Percentiles rank a stretch among this genome's conserved stretches.
Evolutionary conservation across 1,140 invertebrate genomes (phyloP).

Genomic region (Philopotamus ludificatus): DNA sequence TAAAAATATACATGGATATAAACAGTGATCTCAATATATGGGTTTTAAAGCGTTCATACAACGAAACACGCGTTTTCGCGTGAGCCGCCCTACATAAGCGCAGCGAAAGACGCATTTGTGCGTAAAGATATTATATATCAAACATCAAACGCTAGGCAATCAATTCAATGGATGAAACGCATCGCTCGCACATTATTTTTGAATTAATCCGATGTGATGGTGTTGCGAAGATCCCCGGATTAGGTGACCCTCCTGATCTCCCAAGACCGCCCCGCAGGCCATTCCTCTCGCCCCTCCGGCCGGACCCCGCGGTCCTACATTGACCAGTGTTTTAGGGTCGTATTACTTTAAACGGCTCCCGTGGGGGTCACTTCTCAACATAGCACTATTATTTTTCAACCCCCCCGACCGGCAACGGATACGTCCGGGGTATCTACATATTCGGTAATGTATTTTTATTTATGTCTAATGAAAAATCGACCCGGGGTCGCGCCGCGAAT

Average conservation of each 20-base stretch:
- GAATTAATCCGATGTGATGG: neutral
- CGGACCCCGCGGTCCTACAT: slow-evolving; percentile 6
- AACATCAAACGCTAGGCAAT: too few relatives aligned
- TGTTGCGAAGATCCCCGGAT: neutral
- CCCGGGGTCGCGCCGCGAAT: neutral
- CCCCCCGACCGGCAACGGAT: slow-evolving; percentile 35
- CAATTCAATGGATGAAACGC: too few relatives aligned
- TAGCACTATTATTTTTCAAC: slow-evolving; percentile 52
- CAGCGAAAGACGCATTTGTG: too few relatives aligned
- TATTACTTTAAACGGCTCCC: slow-evolving; percentile 48
- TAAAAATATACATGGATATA: too few relatives aligned
- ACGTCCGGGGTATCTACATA: slow-evolving; percentile 37
- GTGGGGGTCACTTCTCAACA: slow-evolving; percentile 47
- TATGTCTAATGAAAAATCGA: neutral
- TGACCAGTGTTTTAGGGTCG: slow-evolving; percentile 43
- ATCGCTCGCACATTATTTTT: too few relatives aligned
- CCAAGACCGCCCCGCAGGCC: neutral
- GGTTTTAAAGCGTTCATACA: too few relatives aligned
- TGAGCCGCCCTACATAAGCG: too few relatives aligned
- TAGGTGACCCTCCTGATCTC: slow-evolving; percentile 11
- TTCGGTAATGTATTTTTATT: neutral
- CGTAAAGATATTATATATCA: too few relatives aligned
- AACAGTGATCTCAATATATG: too few relatives aligned
- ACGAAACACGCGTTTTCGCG: too few relatives aligned
- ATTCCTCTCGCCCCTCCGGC: slow-evolving; percentile 12